Evolutionary conservation across 1,140 invertebrate genomes (phyloP), one percentile per base, ranked within the genome.

Genomic region (Calliopsis andreniformis): DNA sequence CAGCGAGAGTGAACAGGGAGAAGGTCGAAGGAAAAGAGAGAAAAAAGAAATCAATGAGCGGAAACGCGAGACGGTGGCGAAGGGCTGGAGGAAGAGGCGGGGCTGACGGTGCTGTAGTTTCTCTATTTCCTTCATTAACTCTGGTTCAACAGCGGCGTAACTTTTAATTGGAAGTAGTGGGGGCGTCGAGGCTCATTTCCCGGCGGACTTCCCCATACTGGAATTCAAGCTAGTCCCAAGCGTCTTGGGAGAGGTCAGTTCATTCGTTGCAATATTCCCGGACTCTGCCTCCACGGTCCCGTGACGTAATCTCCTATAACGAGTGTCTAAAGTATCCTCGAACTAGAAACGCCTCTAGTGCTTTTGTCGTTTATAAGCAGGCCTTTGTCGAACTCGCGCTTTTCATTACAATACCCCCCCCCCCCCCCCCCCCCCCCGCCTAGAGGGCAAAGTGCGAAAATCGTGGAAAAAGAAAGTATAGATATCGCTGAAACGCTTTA

Each of bases 81-180:
- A 83, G 80, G 76, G 78, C 59, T 20, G 59, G 71, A 35, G 67
- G 67, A 73, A 47, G 69, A 23, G 70, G 61, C 78, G 78, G 79
- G 69, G 62, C 83, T 67, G 76, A 81, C 79, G 80, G 80, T 83
- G 85, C 86, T 85, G 85, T 83, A 89, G 85, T 89, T 90, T 86
- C 86, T 85, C 84, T 89, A 89, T 90, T 90, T 90, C 89, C 89
- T 91, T 90, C 89, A 89, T 91, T 89, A 89, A 88, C 86, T 88
- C 86, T 87, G 87, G 84, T 91, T 91, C 88, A 89, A 88, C 88
- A 86, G 88, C 75, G 82, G 85, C 85, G 89, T 87, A 91, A 91
- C 88, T 91, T 91, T 91, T 91, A 91, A 91, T 91, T 90, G 90
- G 88, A 89, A 90, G 87, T 89, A 87, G 88, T 87, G 87, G 87